These are phyloP conservation scores for Artemia sp. DNA, from an alignment of 2,888 invertebrate species.

Conservation along the genomic window DNA sequence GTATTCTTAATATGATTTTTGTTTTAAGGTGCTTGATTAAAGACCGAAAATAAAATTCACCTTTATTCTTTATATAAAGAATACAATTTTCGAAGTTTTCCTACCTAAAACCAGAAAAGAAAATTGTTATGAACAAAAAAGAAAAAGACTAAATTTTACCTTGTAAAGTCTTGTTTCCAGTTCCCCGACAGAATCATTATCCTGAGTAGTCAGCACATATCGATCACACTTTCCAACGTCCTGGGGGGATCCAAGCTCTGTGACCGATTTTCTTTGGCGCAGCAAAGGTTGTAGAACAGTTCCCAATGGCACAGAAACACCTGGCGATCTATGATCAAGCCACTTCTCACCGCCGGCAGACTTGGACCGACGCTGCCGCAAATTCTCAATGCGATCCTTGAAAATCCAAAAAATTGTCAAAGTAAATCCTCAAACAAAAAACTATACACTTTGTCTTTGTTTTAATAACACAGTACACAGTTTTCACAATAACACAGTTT, in stretches of 20 bases:
- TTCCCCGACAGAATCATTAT: constrained; percentile 72
- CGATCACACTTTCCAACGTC: constrained; percentile 41
- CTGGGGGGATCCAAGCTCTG: constrained; percentile 48
- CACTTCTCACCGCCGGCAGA: constrained; percentile 40
- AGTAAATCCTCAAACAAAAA: no score
- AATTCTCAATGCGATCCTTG: neutral
- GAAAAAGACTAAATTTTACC: constrained; percentile 32
- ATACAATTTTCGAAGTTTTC: no score
- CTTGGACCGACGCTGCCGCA: constrained; percentile 1
- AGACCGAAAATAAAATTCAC: no score
- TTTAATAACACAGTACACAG: no score
- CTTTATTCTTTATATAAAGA: no score
- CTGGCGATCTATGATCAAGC: constrained; percentile 70
- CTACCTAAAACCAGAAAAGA: no score
- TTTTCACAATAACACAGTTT: no score
- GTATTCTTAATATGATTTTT: no score
- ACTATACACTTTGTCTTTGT: no score
- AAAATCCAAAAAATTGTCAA: no score
- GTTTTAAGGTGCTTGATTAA: no score
- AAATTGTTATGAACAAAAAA: no score
- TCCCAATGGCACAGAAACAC: constrained; percentile 53
- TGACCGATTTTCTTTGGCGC: constrained; percentile 54
- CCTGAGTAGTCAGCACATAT: constrained; percentile 82
- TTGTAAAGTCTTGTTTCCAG: constrained; percentile 82
- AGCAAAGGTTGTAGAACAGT: constrained; percentile 76